phyloP scores from a whole-genome alignment of 2,888 invertebrate species.

The Macrosiphum euphorbiae region DNA sequence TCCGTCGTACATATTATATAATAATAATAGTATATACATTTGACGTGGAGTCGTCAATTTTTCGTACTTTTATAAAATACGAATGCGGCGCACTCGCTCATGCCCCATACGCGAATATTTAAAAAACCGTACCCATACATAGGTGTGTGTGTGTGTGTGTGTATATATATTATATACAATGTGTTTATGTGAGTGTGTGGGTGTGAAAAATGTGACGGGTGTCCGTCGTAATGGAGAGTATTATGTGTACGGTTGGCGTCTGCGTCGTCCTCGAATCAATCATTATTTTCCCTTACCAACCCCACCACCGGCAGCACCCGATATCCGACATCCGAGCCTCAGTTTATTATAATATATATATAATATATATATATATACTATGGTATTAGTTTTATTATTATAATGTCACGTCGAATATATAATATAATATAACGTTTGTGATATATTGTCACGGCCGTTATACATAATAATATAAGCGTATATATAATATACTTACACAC shows the following conservation, averaged over 20 bases:
- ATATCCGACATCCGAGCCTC: slow-evolving; percentile 30
- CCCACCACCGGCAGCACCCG: neutral
- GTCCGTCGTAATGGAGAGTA: slow-evolving; percentile 65
- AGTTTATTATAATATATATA: slow-evolving; percentile 33
- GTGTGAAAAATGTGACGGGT: slow-evolving; percentile 63
- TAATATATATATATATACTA: neutral
- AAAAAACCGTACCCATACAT: neutral
- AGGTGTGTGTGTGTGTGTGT: neutral
- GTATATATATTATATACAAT: neutral
- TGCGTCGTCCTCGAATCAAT: slow-evolving; percentile 58
- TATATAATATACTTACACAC: neutral
- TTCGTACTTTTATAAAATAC: neutral
- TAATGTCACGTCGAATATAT: slow-evolving; percentile 60
- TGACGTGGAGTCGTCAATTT: slow-evolving; percentile 29
- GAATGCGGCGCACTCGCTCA: neutral
- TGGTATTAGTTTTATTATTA: slow-evolving; percentile 60
- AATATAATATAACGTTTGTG: slow-evolving; percentile 43
- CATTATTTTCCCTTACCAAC: slow-evolving; percentile 36
- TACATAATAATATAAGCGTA: neutral
- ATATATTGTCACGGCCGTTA: slow-evolving; percentile 60
- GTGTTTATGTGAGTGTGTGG: neutral
- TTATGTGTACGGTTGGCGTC: slow-evolving; percentile 61
- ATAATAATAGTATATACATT: neutral
- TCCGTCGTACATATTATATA: neutral
- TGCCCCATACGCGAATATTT: neutral